phyloP scores from a whole-genome alignment of 2,888 invertebrate species.

The Eupsilia transversa region DNA sequence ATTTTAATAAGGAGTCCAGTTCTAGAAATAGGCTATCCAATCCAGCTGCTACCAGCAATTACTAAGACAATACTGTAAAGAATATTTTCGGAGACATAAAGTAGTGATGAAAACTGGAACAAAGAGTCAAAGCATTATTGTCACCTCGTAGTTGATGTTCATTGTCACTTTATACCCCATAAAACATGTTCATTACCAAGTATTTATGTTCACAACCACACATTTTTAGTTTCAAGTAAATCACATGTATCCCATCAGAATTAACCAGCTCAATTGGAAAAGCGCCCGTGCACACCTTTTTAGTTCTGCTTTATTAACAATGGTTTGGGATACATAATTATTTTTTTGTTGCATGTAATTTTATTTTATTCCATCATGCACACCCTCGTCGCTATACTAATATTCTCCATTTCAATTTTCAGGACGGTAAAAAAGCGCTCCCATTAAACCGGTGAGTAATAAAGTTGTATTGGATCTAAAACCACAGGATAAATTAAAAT shows the following conservation, averaged over 20 bases:
- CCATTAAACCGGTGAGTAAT: conserved; percentile 73
- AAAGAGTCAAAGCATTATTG: conserved; percentile 1
- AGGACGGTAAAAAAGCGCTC: conserved; percentile 69
- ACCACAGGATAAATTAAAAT: conserved; percentile 59
- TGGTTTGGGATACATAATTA: conserved; percentile 19
- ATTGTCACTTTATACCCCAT: background rate
- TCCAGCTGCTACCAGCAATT: too few species aligned
- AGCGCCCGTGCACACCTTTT: conserved; percentile 67
- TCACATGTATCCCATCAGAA: conserved; percentile 31
- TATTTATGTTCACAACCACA: conserved; percentile 8
- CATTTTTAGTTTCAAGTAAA: conserved; percentile 3
- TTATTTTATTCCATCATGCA: conserved; percentile 4
- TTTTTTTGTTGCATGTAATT: conserved; percentile 59
- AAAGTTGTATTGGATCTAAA: conserved; percentile 71
- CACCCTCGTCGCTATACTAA: background rate
- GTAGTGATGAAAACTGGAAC: background rate
- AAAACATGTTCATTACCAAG: background rate
- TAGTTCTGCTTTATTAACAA: conserved; percentile 58
- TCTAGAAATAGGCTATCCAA: background rate
- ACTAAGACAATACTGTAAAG: background rate
- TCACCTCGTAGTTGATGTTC: conserved; percentile 32
- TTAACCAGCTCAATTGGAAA: conserved; percentile 43
- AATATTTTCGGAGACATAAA: background rate
- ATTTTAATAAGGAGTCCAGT: background rate
- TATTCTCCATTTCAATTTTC: conserved; percentile 32